Evolutionary conservation across 2,888 invertebrate species (phyloP).

Genomic region (Tipula lateralis): DNA sequence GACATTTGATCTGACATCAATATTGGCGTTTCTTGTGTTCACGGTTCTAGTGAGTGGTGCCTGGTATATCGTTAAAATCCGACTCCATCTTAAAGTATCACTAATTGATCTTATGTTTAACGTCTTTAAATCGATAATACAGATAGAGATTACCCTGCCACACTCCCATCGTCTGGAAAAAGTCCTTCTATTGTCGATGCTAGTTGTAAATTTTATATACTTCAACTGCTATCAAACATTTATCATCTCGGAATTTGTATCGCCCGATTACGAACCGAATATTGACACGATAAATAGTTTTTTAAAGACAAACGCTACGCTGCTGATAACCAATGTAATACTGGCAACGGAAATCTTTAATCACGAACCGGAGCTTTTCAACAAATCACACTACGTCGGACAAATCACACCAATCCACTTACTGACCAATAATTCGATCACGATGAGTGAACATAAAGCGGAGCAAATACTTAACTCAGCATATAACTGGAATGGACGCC

Average conservation of each 20-base stretch:
- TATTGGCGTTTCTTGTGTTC: neutral
- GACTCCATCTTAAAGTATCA: neutral
- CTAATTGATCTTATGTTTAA: neutral
- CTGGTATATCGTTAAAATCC: neutral
- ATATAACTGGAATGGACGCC: neutral
- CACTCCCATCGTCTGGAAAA: neutral
- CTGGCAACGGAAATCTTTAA: neutral
- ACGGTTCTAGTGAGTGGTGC: neutral
- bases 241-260: neutral
- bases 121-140: neutral
- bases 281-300: neutral
- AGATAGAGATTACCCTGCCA: neutral
- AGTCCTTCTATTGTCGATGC: neutral
- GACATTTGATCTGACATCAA: neutral
- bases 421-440: neutral
- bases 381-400: neutral
- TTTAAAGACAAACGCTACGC: neutral
- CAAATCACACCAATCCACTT: neutral
- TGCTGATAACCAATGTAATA: neutral
- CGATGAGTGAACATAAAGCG: neutral
- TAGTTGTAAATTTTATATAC: neutral
- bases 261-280: neutral
- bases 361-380: neutral
- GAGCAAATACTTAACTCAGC: neutral
- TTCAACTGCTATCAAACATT: neutral